Evolutionary conservation across 1,140 invertebrate species (phyloP), one percentile per base, ranked within the genome.

Genomic region (Cecropterus lyciades): DNA sequence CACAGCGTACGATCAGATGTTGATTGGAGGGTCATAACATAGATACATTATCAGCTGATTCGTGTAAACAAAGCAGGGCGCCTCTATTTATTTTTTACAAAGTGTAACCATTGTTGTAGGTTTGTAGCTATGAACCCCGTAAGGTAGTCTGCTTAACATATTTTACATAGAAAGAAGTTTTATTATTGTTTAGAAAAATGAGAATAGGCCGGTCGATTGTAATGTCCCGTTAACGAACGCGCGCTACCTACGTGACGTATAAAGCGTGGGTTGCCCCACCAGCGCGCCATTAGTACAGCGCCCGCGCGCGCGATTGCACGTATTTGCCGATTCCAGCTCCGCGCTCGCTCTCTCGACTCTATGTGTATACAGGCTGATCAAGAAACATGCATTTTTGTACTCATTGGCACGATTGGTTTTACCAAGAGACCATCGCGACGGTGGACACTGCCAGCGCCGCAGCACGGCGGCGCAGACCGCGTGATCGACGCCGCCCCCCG

Each of bases 131-230:
- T 24, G 24, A 46, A 59, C 42, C 24, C 24, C 24, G 20, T 46
- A 27, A 59, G 45, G 24, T 45, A 27, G 20, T 27, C 13, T 59
- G 43, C 65, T 68, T 70, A 70, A 69, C 51, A 75, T 70, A 69
- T 76, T 72, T 70, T 75, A 67, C 45, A 75, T 74, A 76, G 69
- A 73, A 75, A 81, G 75, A 74, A 77, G 68, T 72, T 73, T 85
- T 85, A 79, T 87, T 88, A 86, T 88, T 89, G 81, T 89, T 87
- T 86, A 83, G 82, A 86, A 88, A 89, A 89, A 89, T 84, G 87
- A 87, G 85, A 89, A 91, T 89, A 89, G 89, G 89, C 83, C 85
- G 85, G 83, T 89, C 82, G 85, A 89, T 89, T 65, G 75, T 73
- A 77, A 77, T 89, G 87, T 91, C 85, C 89, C 89, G 89, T 89